Conservation (phyloP, 64 coral and sea anemone species). For the Dendronephthya gigantea region DNA sequence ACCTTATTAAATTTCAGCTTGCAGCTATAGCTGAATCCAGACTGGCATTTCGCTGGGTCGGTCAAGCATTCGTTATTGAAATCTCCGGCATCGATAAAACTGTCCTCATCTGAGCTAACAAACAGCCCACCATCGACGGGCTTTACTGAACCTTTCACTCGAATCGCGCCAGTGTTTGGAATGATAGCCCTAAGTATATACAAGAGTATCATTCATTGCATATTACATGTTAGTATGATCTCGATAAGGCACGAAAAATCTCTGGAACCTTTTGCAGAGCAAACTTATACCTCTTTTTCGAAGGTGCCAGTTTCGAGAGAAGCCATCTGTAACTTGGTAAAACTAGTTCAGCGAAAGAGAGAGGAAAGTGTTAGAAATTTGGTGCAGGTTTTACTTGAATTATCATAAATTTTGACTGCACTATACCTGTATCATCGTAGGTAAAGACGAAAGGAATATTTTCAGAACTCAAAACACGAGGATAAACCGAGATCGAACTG, state of each 20-base stretch:
- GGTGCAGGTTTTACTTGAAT: background rate
- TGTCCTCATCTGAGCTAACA: conserved; percentile 48
- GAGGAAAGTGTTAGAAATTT: no score
- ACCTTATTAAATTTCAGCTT: conserved; percentile 94
- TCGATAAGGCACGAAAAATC: no score
- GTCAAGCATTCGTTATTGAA: conserved; percentile 58
- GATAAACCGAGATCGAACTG: conserved; percentile 78
- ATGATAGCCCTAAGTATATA: background rate
- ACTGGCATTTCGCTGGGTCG: conserved; percentile 67
- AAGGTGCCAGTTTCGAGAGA: conserved; percentile 32
- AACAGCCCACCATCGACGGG: conserved; percentile 82
- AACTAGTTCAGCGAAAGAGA: conserved; percentile 27
- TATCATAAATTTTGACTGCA: no score
- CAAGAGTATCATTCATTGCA: no score
- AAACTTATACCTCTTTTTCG: background rate
- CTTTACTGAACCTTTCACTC: conserved; percentile 65
- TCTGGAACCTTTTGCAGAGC: no score
- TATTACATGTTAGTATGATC: no score
- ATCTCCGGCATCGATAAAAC: conserved; percentile 58
- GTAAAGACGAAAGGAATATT: conserved; percentile 92
- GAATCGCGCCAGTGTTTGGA: conserved; percentile 13
- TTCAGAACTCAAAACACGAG: conserved; percentile 71
- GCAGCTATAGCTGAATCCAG: conserved; percentile 81
- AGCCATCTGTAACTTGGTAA: conserved; percentile 91
- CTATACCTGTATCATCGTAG: conserved; percentile 97